These are phyloP conservation scores for Adelges cooleyi DNA, from an alignment of 1,140 invertebrate species.

Conservation along the genomic window DNA sequence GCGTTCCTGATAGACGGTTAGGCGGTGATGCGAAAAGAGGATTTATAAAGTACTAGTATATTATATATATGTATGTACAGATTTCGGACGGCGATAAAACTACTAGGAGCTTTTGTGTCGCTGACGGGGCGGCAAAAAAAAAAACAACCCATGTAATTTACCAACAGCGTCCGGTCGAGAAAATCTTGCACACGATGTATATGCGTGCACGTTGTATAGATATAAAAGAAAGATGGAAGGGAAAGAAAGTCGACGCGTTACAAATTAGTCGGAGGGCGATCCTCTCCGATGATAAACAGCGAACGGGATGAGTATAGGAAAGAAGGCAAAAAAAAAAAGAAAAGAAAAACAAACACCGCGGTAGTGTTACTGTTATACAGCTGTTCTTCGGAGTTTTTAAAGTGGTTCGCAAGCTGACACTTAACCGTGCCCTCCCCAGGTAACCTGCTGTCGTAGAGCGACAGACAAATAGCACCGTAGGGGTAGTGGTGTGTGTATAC, in stretches of 20 bases:
- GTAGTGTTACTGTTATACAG: neutral
- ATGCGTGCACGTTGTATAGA: neutral
- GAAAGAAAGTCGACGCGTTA: neutral
- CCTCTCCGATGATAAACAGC: constrained; percentile 16
- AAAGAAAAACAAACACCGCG: too few relatives aligned
- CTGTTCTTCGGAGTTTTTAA: constrained; percentile 13
- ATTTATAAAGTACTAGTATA: too few relatives aligned
- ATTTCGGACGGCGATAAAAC: constrained; percentile 10
- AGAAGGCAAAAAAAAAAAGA: too few relatives aligned
- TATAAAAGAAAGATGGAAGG: neutral
- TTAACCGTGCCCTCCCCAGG: neutral
- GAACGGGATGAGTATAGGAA: neutral
- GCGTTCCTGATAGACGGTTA: too few relatives aligned
- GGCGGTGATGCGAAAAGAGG: too few relatives aligned
- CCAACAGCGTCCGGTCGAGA: constrained; percentile 5
- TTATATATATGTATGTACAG: neutral
- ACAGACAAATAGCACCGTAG: neutral
- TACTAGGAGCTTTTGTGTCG: constrained; percentile 14
- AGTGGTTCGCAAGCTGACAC: constrained; percentile 25
- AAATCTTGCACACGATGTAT: constrained; percentile 12
- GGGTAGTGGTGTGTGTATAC: neutral
- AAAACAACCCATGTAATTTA: constrained; percentile 13
- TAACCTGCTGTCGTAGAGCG: neutral
- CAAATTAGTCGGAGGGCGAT: constrained; percentile 17
- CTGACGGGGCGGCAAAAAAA: constrained; percentile 15